Evolutionary conservation across 2,888 invertebrate species (phyloP).

Genomic region (Clostera curtula): DNA sequence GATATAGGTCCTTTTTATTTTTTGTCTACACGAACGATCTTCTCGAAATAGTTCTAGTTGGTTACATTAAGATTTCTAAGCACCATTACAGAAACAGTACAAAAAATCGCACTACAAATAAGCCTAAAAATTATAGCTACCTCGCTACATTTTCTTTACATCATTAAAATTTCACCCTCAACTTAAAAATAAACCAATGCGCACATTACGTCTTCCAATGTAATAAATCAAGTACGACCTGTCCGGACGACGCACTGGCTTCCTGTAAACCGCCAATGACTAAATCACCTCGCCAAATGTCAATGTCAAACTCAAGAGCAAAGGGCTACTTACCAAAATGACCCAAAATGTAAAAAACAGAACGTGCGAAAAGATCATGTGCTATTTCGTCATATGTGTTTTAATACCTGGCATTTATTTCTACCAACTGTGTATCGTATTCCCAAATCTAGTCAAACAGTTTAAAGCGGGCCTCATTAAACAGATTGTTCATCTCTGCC

Average conservation of each 20-base stretch:
- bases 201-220: no score
- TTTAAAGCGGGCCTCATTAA: conserved; percentile 26
- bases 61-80: no score
- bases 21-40: no score
- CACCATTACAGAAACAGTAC: no score
- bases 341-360: conserved; percentile 1
- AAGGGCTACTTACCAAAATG: conserved; percentile 4
- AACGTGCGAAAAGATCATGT: conserved; percentile 23
- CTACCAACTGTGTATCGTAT: conserved; percentile 39
- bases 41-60: no score
- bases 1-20: no score
- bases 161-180: no score
- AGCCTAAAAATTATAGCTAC: no score
- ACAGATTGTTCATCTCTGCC: conserved; percentile 30
- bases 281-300: conserved; percentile 10
- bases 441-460: conserved; percentile 27
- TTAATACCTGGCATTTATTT: conserved; percentile 40
- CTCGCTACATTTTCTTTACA: no score
- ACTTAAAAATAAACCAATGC: no score
- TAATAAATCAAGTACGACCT: conserved; percentile 11
- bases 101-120: no score
- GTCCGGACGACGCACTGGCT: conserved; percentile 16
- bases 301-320: conserved; percentile 15
- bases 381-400: conserved; percentile 27
- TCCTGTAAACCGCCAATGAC: conserved; percentile 11